Evolutionary conservation across 2,888 invertebrate species (phyloP), one percentile per base, ranked within the genome.

Genomic region (Electrophaes corylata): DNA sequence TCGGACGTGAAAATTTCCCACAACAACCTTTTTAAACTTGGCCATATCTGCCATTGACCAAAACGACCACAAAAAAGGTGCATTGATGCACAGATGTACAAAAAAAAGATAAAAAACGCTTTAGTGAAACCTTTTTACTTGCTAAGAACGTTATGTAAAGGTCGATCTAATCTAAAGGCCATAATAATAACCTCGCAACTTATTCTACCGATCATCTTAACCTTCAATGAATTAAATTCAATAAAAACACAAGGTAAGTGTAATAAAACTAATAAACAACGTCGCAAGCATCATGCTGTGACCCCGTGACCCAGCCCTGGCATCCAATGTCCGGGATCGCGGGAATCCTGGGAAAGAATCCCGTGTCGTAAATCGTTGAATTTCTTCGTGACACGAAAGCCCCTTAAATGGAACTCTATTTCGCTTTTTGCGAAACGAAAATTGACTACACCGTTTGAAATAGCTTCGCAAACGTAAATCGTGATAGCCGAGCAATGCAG

Each of bases 321-420:
- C 46, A 55, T 45, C 48, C 60, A 43, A 49, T 46, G 57, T 65
- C 61, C 64, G 61, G 66, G 60, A 56, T 55, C 58, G 55, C 59
- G 60, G 60, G 40, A 48, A 49, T 46, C 64, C 60, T 62, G 65
- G 65, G 63, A 53, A 55, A 59, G 54, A 62, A 65, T 64, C 60
- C 48, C 45, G 57, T 41, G 58, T 59, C 31, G 61, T 67, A 67
- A 62, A 68, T 65, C 61, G 48, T 43, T 56, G 40, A 59, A 61
- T 65, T 61, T 57, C 61, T 63, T 43, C 47, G 55, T 58, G 60
- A 63, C 64, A 54, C 50, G 50, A 41, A 54, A 69, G 62, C 59
- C 62, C 59, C 81, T 83, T 70, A 75, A 77, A 75, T 74, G 72
- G 78, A 70, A 67, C 84, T 83, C 77, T 78, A 84, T 84, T 81